Conservation (phyloP, 2,888 invertebrate species). For the Phengaris alcon region DNA sequence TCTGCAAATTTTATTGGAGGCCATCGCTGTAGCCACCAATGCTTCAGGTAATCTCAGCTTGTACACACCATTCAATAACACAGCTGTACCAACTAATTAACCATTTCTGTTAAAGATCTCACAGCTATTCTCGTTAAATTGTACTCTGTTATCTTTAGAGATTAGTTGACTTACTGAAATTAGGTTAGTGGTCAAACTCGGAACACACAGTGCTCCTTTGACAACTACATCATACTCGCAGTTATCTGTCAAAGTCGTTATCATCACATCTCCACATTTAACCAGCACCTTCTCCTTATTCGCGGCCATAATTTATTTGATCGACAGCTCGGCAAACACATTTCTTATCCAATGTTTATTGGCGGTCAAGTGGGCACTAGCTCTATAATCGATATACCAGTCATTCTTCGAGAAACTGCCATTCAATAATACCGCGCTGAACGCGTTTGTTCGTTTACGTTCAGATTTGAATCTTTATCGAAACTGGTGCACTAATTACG, state of each 20-base stretch:
- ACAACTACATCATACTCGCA: constrained; percentile 36
- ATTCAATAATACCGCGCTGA: constrained; percentile 41
- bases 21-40: neutral
- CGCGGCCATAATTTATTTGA: constrained; percentile 36
- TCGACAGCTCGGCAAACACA: constrained; percentile 24
- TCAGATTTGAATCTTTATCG: constrained; percentile 30
- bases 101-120: constrained; percentile 35
- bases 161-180: constrained; percentile 39
- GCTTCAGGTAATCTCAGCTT: neutral
- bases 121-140: constrained; percentile 38
- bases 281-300: constrained; percentile 34
- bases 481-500: constrained; percentile 37
- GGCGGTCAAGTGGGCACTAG: constrained; percentile 37
- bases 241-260: constrained; percentile 30
- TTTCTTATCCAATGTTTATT: constrained; percentile 35
- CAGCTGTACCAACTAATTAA: neutral
- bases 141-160: constrained; percentile 39
- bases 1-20: neutral
- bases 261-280: constrained; percentile 34
- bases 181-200: constrained; percentile 36
- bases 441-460: constrained; percentile 39
- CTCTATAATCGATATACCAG: constrained; percentile 42
- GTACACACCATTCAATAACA: neutral
- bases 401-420: constrained; percentile 39
- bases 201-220: constrained; percentile 36